These are phyloP conservation scores for Paraescarpia echinospica DNA, from an alignment of 1,140 invertebrate species.

Conservation along the genomic window DNA sequence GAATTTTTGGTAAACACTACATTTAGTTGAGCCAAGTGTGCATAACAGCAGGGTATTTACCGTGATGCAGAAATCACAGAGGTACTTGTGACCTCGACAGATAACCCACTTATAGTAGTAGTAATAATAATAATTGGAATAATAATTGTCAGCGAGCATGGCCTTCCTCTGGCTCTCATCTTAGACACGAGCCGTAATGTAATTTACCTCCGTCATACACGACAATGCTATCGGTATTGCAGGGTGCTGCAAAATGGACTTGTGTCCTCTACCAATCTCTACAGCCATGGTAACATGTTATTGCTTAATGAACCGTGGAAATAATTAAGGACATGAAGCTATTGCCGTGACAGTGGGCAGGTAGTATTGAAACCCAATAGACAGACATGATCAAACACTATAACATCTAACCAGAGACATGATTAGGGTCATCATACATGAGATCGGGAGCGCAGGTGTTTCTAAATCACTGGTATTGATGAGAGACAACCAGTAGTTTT, in stretches of 20 bases:
- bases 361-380: neutral
- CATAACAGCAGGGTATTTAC: neutral
- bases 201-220: neutral
- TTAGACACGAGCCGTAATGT: neutral
- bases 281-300: neutral
- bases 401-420: neutral
- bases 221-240: neutral
- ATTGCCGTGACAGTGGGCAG: neutral
- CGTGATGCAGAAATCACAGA: neutral
- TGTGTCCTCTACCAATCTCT: neutral
- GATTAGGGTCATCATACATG: neutral
- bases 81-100: neutral
- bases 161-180: neutral
- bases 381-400: neutral
- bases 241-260: neutral
- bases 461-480: neutral
- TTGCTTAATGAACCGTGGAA: neutral
- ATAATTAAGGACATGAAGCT: neutral
- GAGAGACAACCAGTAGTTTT: neutral
- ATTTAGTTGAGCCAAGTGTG: too few species aligned
- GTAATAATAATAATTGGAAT: neutral
- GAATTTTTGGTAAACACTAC: too few species aligned
- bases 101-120: neutral
- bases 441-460: neutral
- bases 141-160: neutral